Conservation (phyloP, 92 coral and sea anemone species). For the Epizoanthus fatuus region DNA sequence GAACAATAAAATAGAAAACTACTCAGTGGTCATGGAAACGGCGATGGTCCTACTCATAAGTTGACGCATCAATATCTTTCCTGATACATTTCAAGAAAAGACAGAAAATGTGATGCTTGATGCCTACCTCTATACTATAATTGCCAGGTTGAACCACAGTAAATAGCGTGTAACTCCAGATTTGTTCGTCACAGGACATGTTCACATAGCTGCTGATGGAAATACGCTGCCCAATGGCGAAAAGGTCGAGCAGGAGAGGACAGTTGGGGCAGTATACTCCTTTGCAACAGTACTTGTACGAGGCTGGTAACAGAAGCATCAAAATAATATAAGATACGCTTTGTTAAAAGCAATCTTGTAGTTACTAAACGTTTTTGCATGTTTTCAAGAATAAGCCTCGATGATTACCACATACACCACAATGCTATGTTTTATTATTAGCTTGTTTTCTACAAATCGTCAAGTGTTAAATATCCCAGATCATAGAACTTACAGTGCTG, state of each 20-base stretch:
- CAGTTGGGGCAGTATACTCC: slow-evolving; percentile 29
- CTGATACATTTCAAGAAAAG: too few species aligned
- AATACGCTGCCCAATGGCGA: not conserved
- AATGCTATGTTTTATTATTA: not conserved
- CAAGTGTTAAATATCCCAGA: too few species aligned
- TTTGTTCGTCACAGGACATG: slow-evolving; percentile 30
- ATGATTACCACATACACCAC: not conserved
- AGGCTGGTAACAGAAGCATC: not conserved
- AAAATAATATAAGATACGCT: not conserved
- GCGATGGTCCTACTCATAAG: too few species aligned
- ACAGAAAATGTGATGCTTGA: too few species aligned
- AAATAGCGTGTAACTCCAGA: slow-evolving; percentile 29
- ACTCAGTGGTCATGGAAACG: too few species aligned
- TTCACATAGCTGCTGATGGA: not conserved
- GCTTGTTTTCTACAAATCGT: too few species aligned
- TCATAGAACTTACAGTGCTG: too few species aligned
- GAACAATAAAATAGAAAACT: too few species aligned
- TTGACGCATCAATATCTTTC: too few species aligned
- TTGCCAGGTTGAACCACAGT: slow-evolving; percentile 9
- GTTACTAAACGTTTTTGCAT: too few species aligned
- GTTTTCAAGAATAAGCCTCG: not conserved
- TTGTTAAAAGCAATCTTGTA: not conserved
- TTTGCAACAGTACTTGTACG: slow-evolving; percentile 32
- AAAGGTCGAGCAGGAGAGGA: slow-evolving; percentile 21
- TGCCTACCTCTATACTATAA: slow-evolving; percentile 2